Evolutionary conservation across 2,797 vertebrate species (phyloP).

Genomic region (Manis javanica): DNA sequence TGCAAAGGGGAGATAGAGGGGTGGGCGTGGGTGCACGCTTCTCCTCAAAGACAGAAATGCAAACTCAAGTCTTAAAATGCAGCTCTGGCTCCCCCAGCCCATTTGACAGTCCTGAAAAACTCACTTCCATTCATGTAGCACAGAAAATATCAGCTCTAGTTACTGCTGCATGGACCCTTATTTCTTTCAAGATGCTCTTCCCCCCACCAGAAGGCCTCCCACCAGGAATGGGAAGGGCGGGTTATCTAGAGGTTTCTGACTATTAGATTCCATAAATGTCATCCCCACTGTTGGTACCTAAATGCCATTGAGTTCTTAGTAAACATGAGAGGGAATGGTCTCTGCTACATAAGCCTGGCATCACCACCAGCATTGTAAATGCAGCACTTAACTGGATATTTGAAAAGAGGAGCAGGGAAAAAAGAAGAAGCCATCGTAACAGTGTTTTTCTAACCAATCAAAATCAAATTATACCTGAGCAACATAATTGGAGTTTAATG

Average conservation of each 20-base stretch:
- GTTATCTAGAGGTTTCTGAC: conserved; percentile 26
- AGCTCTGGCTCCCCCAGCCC: accelerated
- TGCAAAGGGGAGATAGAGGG: accelerated
- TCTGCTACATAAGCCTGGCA: conserved; percentile 53
- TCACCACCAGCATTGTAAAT: neutral
- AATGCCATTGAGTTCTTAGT: conserved; percentile 38
- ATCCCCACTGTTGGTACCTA: conserved; percentile 53
- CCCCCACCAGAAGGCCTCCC: conserved; percentile 65
- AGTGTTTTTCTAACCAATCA: conserved; percentile 80
- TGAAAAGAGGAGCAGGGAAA: neutral
- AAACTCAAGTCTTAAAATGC: neutral
- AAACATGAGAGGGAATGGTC: neutral
- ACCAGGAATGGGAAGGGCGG: conserved; percentile 20
- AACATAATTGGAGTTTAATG: conserved; percentile 83
- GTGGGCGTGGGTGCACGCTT: accelerated
- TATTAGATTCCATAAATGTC: conserved; percentile 70
- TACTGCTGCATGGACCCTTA: neutral
- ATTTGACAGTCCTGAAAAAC: neutral
- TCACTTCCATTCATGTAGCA: neutral
- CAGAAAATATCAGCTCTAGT: conserved; percentile 13
- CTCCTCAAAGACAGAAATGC: neutral
- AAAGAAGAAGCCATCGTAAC: conserved; percentile 29
- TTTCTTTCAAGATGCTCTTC: conserved; percentile 48
- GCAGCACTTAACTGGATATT: neutral
- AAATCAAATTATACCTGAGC: conserved; percentile 84